Evolutionary conservation across 2,113 vertebrate species (phyloP), one percentile per base, ranked within the genome.

Genomic region (Leucopsar rothschildi): DNA sequence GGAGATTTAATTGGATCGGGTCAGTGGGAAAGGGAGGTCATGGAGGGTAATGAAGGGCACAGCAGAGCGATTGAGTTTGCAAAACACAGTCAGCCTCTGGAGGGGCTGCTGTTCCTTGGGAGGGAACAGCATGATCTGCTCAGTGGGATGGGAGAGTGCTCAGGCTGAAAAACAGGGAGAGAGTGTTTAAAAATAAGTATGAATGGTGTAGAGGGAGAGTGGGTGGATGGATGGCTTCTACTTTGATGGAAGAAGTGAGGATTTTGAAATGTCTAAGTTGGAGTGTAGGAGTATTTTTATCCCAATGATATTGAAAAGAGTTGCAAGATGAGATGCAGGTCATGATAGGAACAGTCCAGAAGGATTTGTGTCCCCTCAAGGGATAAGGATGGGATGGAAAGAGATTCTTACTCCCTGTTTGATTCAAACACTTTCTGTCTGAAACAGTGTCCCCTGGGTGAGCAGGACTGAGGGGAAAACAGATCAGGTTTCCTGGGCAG

Each of bases 181-280:
- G 68, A 59, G 53, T 50, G 12, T 85, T 75, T 90, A 85, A 94
- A 96, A 90, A 86, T 70, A 82, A 83, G 10, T 12, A 10, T 68
- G 70, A 82, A 85, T 76, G 70, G 86, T 57, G 44, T 44, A 5
- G 59, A 66, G 56, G 64, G 78, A 53, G 37, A 33, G 60, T 6
- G 56, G 73, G 65, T 6, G 56, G 73, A 61, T 50, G 77, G 50
- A 57, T 23, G 68, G 33, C 39, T 78, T 82, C 69, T 63, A 11
- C 61, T 76, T 25, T 4, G 49, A 27, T 80, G 91, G 92, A 94
- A 92, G 82, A 93, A 93, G 44, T 88, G 93, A 93, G 66, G 65
- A 18, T 31, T 81, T 83, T 40, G 65, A 73, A 77, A 44, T 49
- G 59, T 69, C 63, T 6, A 1, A 87, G 23, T 63, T 57, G 70